These are phyloP conservation scores for Torymus auratus DNA, from an alignment of 2,888 invertebrate genomes.

Conservation along the genomic window DNA sequence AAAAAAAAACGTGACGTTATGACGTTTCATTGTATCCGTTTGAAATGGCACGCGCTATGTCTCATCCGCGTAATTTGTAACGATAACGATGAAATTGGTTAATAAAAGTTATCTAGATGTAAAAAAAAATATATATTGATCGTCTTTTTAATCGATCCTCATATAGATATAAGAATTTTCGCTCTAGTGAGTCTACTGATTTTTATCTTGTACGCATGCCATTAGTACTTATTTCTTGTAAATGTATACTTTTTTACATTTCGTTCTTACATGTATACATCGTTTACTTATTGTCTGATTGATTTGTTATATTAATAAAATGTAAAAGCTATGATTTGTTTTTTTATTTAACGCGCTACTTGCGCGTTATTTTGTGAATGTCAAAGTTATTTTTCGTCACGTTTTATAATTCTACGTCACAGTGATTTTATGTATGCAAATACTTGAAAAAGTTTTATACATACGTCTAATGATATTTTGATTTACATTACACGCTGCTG, in stretches of 20 bases:
- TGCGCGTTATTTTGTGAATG: no score
- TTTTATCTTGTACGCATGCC: slow-evolving; percentile 8
- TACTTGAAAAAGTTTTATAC: no score
- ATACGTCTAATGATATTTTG: no score
- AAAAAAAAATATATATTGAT: slow-evolving; percentile 57
- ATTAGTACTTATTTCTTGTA: slow-evolving; percentile 21
- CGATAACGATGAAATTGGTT: slow-evolving; percentile 76
- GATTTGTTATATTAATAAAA: slow-evolving; percentile 40
- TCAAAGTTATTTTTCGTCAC: no score
- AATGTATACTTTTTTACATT: slow-evolving; percentile 33
- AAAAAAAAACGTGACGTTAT: slow-evolving; percentile 64
- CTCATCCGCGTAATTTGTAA: slow-evolving; percentile 74
- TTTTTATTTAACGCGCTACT: no score
- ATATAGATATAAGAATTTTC: background rate
- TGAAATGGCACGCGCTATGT: slow-evolving; percentile 70
- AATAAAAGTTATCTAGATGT: slow-evolving; percentile 77
- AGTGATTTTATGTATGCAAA: no score
- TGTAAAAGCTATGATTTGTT: no score
- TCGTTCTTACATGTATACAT: slow-evolving; percentile 17
- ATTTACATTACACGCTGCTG: no score
- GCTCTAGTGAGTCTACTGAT: no score
- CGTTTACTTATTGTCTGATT: slow-evolving; percentile 18
- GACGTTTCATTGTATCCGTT: slow-evolving; percentile 75
- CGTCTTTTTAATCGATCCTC: slow-evolving; percentile 31
- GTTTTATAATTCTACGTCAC: no score